phyloP scores from a whole-genome alignment of 2,113 vertebrate species.

The Pachyramphus minor region DNA sequence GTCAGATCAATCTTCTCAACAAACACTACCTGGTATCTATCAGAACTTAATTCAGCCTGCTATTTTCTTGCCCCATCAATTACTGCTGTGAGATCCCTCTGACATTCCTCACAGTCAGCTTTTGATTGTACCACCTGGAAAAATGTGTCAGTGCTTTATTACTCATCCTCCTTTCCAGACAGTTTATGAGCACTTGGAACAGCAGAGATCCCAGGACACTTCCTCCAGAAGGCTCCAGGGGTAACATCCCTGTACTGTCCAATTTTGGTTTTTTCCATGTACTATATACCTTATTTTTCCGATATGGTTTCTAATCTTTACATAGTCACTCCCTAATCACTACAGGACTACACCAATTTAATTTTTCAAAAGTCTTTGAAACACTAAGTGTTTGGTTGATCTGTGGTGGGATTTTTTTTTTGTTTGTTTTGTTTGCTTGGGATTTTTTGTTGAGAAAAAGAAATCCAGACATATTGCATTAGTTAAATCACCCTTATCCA shows the following conservation, averaged over 20 bases:
- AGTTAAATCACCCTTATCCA: background rate
- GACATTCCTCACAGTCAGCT: background rate
- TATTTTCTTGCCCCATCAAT: background rate
- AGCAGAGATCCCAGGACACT: background rate
- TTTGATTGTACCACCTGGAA: background rate
- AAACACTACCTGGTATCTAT: background rate
- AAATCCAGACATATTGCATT: background rate
- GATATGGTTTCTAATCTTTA: background rate
- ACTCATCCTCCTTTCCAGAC: background rate
- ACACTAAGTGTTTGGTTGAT: background rate
- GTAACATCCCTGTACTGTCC: background rate
- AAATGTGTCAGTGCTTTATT: background rate
- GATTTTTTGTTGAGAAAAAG: background rate
- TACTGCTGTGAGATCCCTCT: background rate
- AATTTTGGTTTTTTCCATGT: background rate
- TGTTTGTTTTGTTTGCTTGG: background rate
- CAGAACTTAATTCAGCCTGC: background rate
- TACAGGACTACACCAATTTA: background rate
- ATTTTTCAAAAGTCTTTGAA: background rate
- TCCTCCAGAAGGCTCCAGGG: background rate
- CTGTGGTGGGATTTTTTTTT: background rate
- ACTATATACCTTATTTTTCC: background rate
- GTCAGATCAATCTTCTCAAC: background rate
- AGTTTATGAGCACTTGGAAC: background rate
- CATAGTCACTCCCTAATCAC: background rate